Conservation (phyloP, 2,888 invertebrate species). For the Metalampra italica region DNA sequence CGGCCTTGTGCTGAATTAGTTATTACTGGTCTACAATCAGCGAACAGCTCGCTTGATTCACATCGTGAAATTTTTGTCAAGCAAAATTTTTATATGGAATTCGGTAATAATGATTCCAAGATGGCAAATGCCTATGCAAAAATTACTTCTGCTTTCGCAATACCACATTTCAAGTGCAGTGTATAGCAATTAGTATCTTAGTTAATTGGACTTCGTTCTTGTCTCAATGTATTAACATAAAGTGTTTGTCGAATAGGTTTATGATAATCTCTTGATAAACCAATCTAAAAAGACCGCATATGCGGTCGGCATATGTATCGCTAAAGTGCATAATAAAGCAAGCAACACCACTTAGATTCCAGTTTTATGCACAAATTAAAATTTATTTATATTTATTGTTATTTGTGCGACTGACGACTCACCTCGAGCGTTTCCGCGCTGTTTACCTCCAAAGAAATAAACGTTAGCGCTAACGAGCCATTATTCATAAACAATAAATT, state of each 20-base stretch:
- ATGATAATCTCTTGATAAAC: conserved; percentile 7
- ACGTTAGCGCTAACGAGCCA: not conserved
- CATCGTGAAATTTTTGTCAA: no score
- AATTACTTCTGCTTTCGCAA: no score
- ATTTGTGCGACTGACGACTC: conserved; percentile 9
- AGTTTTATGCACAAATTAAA: conserved; percentile 3
- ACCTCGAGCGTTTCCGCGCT: conserved; percentile 5
- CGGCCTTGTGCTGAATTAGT: conserved; percentile 49
- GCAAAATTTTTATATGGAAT: no score
- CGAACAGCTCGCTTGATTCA: not conserved
- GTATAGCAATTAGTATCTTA: no score
- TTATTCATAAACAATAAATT: conserved; percentile 8
- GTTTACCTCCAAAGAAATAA: conserved; percentile 9
- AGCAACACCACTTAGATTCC: not conserved
- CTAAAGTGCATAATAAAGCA: not conserved
- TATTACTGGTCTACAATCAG: conserved; percentile 23
- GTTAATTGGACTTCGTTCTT: no score
- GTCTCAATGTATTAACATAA: not conserved
- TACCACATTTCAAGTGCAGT: no score
- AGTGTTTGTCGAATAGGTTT: not conserved
- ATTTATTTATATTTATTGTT: no score
- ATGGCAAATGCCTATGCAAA: no score
- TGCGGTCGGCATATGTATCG: no score
- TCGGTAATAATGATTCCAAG: no score
- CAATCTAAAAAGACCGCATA: conserved; percentile 10